Base-by-base conservation (phyloP, 1,140 invertebrate genomes). In the Heliothis virescens region DNA sequence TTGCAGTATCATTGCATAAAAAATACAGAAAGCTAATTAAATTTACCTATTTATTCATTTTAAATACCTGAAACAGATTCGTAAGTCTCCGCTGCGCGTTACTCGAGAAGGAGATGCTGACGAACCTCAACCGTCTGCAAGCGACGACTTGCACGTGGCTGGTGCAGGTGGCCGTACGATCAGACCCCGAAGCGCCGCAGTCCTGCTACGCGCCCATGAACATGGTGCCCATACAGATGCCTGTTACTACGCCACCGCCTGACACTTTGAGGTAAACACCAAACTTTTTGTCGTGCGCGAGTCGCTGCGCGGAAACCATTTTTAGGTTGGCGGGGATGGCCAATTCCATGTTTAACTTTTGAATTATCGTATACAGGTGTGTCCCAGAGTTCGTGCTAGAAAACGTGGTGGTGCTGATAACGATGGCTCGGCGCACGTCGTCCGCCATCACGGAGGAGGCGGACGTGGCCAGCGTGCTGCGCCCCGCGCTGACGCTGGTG, bases 321-420 rank as follows among this genome's bases (percentile, higher is more conserved):
- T 34, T 34, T 34, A 34, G 1, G 34, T 34, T 26, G 21, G 21
- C 21, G 21, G 21, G 21, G 1, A 2, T 26, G 21, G 21, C 21
- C 21, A 26, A 34, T 34, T 34, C 34, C 4, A 34, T 34, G 34
- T 41, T 41, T 7, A 41, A 41, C 34, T 41, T 34, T 5, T 34
- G 34, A 1, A 55, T 55, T 41, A 21, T 29, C 26, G 47, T 53
- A 79, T 12, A 18, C 87, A 96, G 96, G 89, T 98, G 97, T 90
- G 96, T 99, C 89, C 98, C 98, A 59, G 98, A 99, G 95, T 97
- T 98, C 87, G 92, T 99, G n/a, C 95, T 98, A 34, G 98, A 98
- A 90, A 99, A 99, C 93, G 96, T 98, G 69, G 96, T 97, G 12
- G 96, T 97, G 50, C 97, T 97, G 93, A 95, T 99, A 79, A 96